Conservation (phyloP, 1,140 invertebrate species). For the Drosophila athabasca region DNA sequence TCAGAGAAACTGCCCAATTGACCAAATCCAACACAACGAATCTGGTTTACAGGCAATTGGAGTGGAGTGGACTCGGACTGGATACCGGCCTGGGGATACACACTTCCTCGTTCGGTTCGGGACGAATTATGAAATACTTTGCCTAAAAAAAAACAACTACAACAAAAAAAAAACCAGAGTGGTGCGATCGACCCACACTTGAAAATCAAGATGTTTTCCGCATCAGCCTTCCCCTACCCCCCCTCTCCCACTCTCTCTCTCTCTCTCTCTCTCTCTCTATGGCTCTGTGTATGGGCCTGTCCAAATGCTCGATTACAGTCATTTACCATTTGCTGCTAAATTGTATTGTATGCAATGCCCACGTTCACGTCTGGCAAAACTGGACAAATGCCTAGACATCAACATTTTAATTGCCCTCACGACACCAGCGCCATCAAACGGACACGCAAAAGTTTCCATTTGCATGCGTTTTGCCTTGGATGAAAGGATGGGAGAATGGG, state of each 20-base stretch:
- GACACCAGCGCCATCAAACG: background rate
- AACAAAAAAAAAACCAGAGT: slow-evolving; percentile 41
- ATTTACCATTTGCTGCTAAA: slow-evolving; percentile 45
- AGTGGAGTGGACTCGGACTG: slow-evolving; percentile 26
- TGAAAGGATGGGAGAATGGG: background rate
- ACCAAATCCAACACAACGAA: slow-evolving; percentile 53
- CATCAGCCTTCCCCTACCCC: slow-evolving; percentile 11
- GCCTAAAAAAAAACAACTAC: too few species aligned
- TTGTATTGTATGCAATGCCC: slow-evolving; percentile 1
- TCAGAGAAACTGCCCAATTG: slow-evolving; percentile 64
- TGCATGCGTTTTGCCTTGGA: slow-evolving; percentile 37
- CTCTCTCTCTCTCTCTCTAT: background rate
- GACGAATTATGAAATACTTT: slow-evolving; percentile 66
- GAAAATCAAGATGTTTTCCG: slow-evolving; percentile 69
- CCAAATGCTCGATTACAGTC: slow-evolving; percentile 65
- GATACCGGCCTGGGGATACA: slow-evolving; percentile 25
- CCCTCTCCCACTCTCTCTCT: too few species aligned
- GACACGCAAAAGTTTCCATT: slow-evolving; percentile 32
- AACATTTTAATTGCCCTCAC: slow-evolving; percentile 60
- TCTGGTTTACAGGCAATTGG: slow-evolving; percentile 59
- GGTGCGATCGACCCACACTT: slow-evolving; percentile 42
- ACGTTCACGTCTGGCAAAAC: slow-evolving; percentile 19
- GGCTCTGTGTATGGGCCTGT: slow-evolving; percentile 6
- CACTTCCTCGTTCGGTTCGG: slow-evolving; percentile 60
- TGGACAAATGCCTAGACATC: slow-evolving; percentile 43